phyloP scores from a whole-genome alignment of 2,113 vertebrate genomes.

The Phaethornis superciliosus region DNA sequence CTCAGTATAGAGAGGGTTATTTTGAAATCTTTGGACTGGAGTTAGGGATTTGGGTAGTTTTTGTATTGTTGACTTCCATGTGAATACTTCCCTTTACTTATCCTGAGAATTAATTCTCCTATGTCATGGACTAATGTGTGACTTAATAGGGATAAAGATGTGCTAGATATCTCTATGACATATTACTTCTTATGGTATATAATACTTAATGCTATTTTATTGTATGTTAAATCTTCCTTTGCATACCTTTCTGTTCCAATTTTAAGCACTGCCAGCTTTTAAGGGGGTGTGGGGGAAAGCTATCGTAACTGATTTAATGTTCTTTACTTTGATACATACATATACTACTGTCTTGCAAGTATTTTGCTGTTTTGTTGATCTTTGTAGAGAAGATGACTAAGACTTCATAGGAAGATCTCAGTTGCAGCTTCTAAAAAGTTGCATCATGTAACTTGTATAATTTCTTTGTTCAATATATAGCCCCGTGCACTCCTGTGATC shows the following conservation, averaged over 20 bases:
- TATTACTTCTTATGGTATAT: background rate
- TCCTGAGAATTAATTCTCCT: background rate
- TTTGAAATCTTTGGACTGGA: background rate
- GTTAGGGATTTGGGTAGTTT: background rate
- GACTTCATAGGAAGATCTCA: background rate
- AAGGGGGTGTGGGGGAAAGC: too few species aligned
- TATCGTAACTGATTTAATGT: background rate
- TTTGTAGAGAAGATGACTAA: background rate
- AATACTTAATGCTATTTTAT: background rate
- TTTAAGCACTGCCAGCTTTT: background rate
- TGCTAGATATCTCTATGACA: background rate
- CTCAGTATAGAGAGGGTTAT: background rate
- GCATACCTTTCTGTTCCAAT: background rate
- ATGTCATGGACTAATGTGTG: background rate
- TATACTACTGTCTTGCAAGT: background rate
- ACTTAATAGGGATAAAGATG: background rate
- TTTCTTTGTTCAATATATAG: background rate
- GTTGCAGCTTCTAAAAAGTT: background rate
- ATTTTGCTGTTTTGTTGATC: background rate
- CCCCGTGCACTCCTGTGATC: rapidly evolving
- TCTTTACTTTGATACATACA: background rate
- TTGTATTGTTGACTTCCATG: background rate
- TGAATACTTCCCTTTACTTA: background rate
- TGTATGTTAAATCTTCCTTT: background rate
- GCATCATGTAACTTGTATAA: too few species aligned